Evolutionary conservation across 2,797 vertebrate genomes (phyloP).

Genomic region (Paguma larvata): DNA sequence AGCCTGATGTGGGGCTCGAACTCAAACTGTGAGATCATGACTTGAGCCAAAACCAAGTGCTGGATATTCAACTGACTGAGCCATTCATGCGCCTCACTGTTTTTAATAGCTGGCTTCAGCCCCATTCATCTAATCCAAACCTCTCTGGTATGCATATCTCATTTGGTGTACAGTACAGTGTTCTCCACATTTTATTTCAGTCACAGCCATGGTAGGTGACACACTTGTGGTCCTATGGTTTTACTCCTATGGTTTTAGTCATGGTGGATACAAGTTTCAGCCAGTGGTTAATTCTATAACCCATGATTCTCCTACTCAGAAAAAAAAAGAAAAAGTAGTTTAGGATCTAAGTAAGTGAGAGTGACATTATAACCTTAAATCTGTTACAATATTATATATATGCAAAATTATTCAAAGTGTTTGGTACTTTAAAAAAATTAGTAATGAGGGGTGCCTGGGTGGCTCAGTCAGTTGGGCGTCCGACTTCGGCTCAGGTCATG

Average conservation of each 20-base stretch:
- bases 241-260: neutral
- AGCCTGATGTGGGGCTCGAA: too few species aligned
- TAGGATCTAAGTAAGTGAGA: neutral
- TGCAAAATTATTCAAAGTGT: neutral
- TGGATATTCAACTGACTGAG: too few species aligned
- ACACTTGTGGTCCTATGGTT: neutral
- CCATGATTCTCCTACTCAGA: neutral
- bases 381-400: neutral
- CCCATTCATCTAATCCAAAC: neutral
- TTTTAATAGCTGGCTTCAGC: neutral
- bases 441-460: neutral
- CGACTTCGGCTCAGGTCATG: too few species aligned
- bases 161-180: neutral
- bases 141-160: neutral
- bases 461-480: too few species aligned
- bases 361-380: neutral
- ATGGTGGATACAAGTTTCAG: neutral
- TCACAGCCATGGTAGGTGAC: neutral
- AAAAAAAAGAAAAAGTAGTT: neutral
- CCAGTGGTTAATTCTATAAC: conserved; percentile 5
- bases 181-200: conserved; percentile 8
- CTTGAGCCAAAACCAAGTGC: too few species aligned
- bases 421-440: conserved; percentile 10
- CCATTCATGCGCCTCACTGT: neutral
- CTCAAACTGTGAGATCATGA: too few species aligned